Conservation (phyloP, 1,140 invertebrate species). For the Aplysia californica region DNA sequence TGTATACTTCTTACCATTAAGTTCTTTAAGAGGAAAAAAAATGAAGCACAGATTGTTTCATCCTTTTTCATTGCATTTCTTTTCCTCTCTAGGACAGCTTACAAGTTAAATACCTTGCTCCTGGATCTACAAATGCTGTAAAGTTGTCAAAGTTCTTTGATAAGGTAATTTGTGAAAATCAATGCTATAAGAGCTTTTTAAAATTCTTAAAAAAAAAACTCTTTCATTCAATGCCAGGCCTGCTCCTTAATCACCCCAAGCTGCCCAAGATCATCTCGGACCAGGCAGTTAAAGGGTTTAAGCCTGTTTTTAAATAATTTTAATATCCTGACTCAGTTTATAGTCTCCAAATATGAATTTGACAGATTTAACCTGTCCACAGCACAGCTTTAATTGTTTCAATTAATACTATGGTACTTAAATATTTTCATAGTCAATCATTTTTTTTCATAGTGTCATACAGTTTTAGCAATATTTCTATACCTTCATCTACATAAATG, state of each 20-base stretch:
- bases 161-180: no score
- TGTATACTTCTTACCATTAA: no score
- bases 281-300: neutral
- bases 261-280: neutral
- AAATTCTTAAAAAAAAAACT: neutral
- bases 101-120: conserved; percentile 85
- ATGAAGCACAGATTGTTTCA: no score
- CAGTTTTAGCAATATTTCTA: no score
- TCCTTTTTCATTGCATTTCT: no score
- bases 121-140: conserved; percentile 90
- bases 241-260: neutral
- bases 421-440: no score
- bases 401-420: neutral
- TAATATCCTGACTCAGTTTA: neutral
- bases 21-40: no score
- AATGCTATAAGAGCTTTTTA: no score
- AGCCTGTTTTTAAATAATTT: neutral
- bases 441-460: no score
- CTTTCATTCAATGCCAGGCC: neutral
- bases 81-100: conserved; percentile 65
- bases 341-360: neutral
- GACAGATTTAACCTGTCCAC: no score
- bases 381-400: neutral
- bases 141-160: conserved; percentile 95
- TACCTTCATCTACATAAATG: no score